These are phyloP conservation scores for Macquaria ambigua DNA, from an alignment of 2,113 vertebrate species.

Conservation along the genomic window DNA sequence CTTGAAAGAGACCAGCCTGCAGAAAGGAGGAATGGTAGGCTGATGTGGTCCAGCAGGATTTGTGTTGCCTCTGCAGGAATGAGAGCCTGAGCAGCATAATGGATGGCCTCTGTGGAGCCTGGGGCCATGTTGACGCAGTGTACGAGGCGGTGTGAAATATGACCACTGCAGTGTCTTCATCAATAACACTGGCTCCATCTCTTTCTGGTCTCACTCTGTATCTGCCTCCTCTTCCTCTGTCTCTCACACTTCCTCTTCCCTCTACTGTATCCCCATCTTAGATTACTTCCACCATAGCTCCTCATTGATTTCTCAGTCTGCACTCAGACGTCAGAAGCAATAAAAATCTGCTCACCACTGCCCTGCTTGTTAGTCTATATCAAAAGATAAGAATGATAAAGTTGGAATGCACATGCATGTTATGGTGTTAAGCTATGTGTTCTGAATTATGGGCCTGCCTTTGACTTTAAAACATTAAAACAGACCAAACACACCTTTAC, in stretches of 20 bases:
- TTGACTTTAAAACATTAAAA: conserved; percentile 8
- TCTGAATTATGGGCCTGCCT: neutral
- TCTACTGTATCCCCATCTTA: neutral
- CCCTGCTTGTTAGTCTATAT: neutral
- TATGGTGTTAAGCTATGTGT: neutral
- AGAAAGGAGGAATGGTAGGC: neutral
- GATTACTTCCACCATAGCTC: neutral
- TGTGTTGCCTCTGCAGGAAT: conserved; percentile 36
- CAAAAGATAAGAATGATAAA: neutral
- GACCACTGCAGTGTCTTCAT: conserved; percentile 60
- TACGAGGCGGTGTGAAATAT: conserved; percentile 55
- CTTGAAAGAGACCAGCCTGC: neutral
- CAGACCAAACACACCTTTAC: neutral
- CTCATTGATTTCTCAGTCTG: conserved; percentile 15
- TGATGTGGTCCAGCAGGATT: conserved; percentile 1
- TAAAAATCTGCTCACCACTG: neutral
- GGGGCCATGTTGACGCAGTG: conserved; percentile 47
- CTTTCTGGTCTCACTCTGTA: neutral
- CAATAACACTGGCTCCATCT: conserved; percentile 27
- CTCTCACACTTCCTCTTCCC: neutral
- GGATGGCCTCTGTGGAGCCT: conserved; percentile 15
- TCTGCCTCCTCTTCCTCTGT: neutral
- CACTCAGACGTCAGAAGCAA: neutral
- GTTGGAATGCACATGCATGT: neutral
- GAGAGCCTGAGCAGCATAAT: conserved; percentile 9